Evolutionary conservation across 2,888 invertebrate genomes (phyloP).

Genomic region (Tetranychus piercei): DNA sequence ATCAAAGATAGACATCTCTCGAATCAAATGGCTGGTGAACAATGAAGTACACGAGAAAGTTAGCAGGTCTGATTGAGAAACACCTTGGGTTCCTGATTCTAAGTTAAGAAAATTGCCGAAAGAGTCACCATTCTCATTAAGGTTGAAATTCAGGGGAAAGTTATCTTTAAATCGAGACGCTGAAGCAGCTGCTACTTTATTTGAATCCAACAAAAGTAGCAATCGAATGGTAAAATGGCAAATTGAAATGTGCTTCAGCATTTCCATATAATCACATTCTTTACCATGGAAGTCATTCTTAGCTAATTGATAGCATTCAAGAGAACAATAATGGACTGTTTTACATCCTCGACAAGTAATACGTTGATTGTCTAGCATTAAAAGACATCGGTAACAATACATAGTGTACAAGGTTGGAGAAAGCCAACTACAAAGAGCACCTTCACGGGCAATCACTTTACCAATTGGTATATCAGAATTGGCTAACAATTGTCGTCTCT

Average conservation of each 20-base stretch:
- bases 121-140: neutral
- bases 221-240: neutral
- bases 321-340: neutral
- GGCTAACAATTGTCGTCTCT: neutral
- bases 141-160: neutral
- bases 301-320: neutral
- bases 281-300: neutral
- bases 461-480: neutral
- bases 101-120: neutral
- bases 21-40: neutral
- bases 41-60: neutral
- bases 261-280: neutral
- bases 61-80: neutral
- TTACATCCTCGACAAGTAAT: neutral
- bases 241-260: neutral
- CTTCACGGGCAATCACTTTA: neutral
- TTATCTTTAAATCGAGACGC: neutral
- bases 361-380: neutral
- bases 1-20: neutral
- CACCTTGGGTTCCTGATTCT: neutral
- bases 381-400: neutral
- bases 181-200: neutral
- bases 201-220: neutral
- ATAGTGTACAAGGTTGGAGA: neutral
- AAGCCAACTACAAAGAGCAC: neutral